Evolutionary conservation across 2,797 vertebrate species (phyloP), one percentile per base, ranked within the genome.

Genomic region (Ptychobarbus kaznakovi): DNA sequence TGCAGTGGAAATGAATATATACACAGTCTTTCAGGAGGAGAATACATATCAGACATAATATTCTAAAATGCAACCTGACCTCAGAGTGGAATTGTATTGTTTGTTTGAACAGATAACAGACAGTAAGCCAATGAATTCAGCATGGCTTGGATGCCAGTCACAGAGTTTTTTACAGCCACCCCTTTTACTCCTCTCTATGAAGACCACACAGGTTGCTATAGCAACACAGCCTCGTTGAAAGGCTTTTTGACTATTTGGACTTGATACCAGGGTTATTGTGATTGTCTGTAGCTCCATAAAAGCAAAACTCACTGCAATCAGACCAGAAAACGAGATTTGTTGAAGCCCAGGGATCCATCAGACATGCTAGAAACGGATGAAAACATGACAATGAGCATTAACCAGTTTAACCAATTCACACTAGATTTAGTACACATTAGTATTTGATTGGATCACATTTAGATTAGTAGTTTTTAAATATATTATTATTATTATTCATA

Each of bases 221-320:
- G 83, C 42, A 85, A 85, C 83, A 51, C 66, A 73, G 76, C 53
- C 68, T 72, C 11, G 69, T 38, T 56, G 11, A 84, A 77, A 77
- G 22, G 61, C 63, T 77, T 84, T 84, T 69, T 69, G 22, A 78
- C 38, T 70, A 40, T 69, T 84, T 70, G 35, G 75, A 58, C 74
- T 56, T 77, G 18, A 70, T 56, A 68, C 73, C 77, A 80, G 51
- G 51, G 66, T 73, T 85, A 65, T 72, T 80, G 40, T 72, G 42
- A 25, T 51, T 85, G 51, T 85, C 28, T 63, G 53, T 63, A 69
- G 22, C 32, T 63, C 28, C 40, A 40, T 46, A 65, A 72, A 80
- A 51, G 28, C 56, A 80, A 49, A 85, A 53, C 13, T 42, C 32
- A 56, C 40, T 53, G 46, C 49, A 9, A 70, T 28, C 35, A 72